phyloP scores from a whole-genome alignment of 2,797 vertebrate species.

The Caiman crocodilus region DNA sequence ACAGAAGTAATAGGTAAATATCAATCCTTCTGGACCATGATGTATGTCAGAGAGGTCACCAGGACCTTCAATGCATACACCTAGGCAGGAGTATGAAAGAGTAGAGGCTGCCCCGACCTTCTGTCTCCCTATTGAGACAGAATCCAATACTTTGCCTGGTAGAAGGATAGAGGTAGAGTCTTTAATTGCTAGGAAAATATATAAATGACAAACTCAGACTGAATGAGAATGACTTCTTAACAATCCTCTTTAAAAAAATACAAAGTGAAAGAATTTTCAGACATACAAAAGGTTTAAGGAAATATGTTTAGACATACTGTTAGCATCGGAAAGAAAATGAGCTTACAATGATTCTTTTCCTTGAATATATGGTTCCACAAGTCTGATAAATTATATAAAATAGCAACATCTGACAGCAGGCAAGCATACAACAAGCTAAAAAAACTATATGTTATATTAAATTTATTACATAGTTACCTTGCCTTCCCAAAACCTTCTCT shows the following conservation, averaged over 20 bases:
- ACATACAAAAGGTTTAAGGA: neutral
- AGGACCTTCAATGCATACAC: no score
- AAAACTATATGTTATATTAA: neutral
- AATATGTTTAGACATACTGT: neutral
- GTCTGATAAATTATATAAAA: neutral
- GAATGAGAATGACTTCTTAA: no score
- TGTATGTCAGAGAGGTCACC: no score
- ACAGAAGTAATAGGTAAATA: no score
- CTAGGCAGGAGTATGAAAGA: no score
- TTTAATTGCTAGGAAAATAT: neutral
- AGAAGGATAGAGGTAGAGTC: neutral
- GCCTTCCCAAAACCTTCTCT: neutral
- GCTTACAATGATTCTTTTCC: neutral
- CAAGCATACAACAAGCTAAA: neutral
- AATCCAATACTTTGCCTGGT: neutral
- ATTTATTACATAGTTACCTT: neutral
- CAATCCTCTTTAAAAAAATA: no score
- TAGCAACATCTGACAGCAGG: neutral
- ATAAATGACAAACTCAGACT: neutral
- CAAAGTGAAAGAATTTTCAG: no score
- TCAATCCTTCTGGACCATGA: no score
- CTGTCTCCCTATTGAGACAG: no score
- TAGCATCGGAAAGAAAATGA: neutral
- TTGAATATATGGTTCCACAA: neutral
- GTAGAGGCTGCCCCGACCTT: no score